phyloP scores from a whole-genome alignment of 1,140 invertebrate species.

The Drosophila ercepeae region DNA sequence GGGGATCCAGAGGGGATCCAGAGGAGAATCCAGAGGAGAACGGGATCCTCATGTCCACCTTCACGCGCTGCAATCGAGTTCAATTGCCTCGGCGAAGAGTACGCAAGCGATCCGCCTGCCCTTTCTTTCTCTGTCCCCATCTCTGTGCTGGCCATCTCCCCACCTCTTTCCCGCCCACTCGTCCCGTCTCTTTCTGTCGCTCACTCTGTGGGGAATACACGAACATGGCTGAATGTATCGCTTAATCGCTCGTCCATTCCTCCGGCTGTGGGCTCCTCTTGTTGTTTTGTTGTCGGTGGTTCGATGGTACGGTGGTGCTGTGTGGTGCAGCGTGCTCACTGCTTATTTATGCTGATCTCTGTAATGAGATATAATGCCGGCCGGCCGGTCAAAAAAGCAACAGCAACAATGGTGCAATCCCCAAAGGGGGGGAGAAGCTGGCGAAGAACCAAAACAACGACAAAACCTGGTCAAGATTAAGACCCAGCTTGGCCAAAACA shows the following conservation, averaged over 20 bases:
- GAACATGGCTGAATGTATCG: slow-evolving; percentile 63
- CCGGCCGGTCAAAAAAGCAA: slow-evolving; percentile 61
- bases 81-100: slow-evolving; percentile 65
- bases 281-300: slow-evolving; percentile 16
- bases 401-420: slow-evolving; percentile 23
- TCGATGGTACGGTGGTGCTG: slow-evolving; percentile 5
- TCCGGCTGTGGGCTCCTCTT: slow-evolving; percentile 35
- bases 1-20: neutral
- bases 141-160: neutral
- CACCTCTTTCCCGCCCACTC: neutral
- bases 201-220: slow-evolving; percentile 59
- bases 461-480: slow-evolving; percentile 32
- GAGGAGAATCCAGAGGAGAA: slow-evolving; percentile 7
- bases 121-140: slow-evolving; percentile 33
- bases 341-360: slow-evolving; percentile 82
- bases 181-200: slow-evolving; percentile 3
- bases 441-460: slow-evolving; percentile 17
- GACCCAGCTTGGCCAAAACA: slow-evolving; percentile 3
- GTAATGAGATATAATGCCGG: slow-evolving; percentile 82
- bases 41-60: slow-evolving; percentile 71
- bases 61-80: slow-evolving; percentile 70
- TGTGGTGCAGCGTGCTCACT: slow-evolving; percentile 61
- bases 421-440: neutral
- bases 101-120: slow-evolving; percentile 52
- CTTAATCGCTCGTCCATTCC: slow-evolving; percentile 62